Evolutionary conservation across 2,888 invertebrate genomes (phyloP).

Genomic region (Drosophila antonietae): DNA sequence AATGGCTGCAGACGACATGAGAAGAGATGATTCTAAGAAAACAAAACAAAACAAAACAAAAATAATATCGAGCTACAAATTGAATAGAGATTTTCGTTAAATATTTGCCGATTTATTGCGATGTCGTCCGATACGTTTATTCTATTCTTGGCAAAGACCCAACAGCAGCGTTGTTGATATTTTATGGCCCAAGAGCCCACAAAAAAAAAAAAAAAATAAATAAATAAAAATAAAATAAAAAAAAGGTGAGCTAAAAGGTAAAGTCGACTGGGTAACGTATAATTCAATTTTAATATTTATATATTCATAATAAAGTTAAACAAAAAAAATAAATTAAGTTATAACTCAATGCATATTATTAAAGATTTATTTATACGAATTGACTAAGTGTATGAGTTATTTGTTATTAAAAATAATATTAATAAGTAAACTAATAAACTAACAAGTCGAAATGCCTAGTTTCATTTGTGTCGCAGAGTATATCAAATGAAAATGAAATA

Average conservation of each 20-base stretch:
- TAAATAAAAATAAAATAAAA: no score
- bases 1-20: conserved; percentile 43
- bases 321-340: not conserved
- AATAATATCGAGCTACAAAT: conserved; percentile 28
- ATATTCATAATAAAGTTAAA: not conserved
- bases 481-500: not conserved
- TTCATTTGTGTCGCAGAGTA: not conserved
- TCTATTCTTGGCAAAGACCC: conserved; percentile 41
- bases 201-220: not conserved
- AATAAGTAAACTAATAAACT: not conserved
- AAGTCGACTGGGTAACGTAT: not conserved
- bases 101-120: conserved; percentile 46
- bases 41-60: not conserved
- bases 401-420: no score
- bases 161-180: conserved; percentile 30
- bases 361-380: no score
- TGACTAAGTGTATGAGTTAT: no score
- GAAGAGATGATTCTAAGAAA: not conserved
- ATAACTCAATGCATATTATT: no score
- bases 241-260: not conserved
- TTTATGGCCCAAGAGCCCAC: conserved; percentile 15
- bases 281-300: not conserved
- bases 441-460: not conserved
- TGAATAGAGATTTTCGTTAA: conserved; percentile 34
- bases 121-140: conserved; percentile 18